These are phyloP conservation scores for Volucella inanis DNA, from an alignment of 2,888 invertebrate species.

Conservation along the genomic window DNA sequence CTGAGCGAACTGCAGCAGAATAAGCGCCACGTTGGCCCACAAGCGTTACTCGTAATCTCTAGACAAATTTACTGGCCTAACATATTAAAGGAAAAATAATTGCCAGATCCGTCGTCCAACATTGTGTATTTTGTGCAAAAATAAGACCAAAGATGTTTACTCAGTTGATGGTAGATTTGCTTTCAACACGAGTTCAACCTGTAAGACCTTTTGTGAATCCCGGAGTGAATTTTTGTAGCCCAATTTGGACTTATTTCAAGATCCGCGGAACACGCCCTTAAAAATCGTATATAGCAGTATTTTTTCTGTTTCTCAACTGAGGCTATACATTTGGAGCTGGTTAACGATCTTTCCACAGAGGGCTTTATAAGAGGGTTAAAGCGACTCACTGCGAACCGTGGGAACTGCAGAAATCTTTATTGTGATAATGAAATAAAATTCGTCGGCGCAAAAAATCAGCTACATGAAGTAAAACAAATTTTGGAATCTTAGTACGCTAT, in stretches of 20 bases:
- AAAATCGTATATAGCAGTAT: neutral
- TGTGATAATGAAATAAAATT: slow-evolving; percentile 25
- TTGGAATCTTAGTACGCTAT: neutral
- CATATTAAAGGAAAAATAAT: too few relatives aligned
- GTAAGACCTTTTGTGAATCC: neutral
- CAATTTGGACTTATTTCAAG: neutral
- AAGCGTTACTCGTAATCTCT: too few relatives aligned
- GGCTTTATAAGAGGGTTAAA: slow-evolving; percentile 14
- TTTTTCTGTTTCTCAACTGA: slow-evolving; percentile 24
- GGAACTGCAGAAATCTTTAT: neutral
- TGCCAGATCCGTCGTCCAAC: too few relatives aligned
- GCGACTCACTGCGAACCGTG: neutral
- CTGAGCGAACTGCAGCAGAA: too few relatives aligned
- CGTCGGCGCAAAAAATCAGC: slow-evolving; percentile 22
- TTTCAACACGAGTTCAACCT: slow-evolving; percentile 2
- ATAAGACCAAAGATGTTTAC: neutral
- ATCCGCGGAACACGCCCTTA: slow-evolving; percentile 3
- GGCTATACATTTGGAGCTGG: slow-evolving; percentile 26
- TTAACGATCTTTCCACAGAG: neutral
- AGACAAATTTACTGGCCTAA: too few relatives aligned
- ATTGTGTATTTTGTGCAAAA: too few relatives aligned
- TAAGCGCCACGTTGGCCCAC: too few relatives aligned
- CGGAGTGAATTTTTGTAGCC: neutral
- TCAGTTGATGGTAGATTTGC: neutral
- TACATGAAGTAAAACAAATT: neutral